A percentile compares a stretch with the other conserved stretches of the same genome.
Evolutionary conservation across 2,113 vertebrate genomes (phyloP).

Genomic region (Mus spicilegus): DNA sequence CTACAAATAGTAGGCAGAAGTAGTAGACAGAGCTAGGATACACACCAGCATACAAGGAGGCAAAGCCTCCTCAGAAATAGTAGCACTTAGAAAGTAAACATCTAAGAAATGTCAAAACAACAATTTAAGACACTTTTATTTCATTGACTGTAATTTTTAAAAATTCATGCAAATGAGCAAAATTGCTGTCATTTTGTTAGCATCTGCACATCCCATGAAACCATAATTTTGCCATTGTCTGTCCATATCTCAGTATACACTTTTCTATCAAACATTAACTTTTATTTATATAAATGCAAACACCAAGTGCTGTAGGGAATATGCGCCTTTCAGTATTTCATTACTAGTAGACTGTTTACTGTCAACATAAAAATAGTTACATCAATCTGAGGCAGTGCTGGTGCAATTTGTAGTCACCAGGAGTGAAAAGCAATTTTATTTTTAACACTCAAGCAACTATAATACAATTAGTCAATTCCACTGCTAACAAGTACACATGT

Average conservation of each 20-base stretch:
- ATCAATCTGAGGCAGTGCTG: background rate
- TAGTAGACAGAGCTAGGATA: background rate
- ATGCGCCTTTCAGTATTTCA: slow-evolving; percentile 7
- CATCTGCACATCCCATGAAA: background rate
- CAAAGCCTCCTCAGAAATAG: background rate
- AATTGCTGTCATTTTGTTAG: slow-evolving; percentile 33
- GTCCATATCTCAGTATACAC: background rate
- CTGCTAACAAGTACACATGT: background rate
- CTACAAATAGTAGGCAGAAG: too few relatives aligned
- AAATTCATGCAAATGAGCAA: slow-evolving; percentile 53
- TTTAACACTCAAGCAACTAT: slow-evolving; percentile 39
- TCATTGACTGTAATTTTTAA: slow-evolving; percentile 16
- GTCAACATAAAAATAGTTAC: slow-evolving; percentile 30
- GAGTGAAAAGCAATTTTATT: slow-evolving; percentile 41
- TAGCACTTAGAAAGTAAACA: slow-evolving; percentile 38
- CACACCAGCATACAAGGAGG: background rate
- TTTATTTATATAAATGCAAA: slow-evolving; percentile 23
- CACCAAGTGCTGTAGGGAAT: background rate
- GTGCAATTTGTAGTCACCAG: slow-evolving; percentile 5
- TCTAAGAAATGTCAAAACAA: slow-evolving; percentile 10
- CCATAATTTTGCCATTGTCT: slow-evolving; percentile 25
- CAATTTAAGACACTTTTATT: slow-evolving; percentile 51
- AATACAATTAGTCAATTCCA: slow-evolving; percentile 38
- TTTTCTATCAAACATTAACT: background rate
- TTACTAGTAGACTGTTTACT: slow-evolving; percentile 43